A percentile compares a stretch with the other conserved stretches of the same genome.
Evolutionary conservation across 2,113 vertebrate species (phyloP).

Genomic region (Sminthopsis crassicaudata): DNA sequence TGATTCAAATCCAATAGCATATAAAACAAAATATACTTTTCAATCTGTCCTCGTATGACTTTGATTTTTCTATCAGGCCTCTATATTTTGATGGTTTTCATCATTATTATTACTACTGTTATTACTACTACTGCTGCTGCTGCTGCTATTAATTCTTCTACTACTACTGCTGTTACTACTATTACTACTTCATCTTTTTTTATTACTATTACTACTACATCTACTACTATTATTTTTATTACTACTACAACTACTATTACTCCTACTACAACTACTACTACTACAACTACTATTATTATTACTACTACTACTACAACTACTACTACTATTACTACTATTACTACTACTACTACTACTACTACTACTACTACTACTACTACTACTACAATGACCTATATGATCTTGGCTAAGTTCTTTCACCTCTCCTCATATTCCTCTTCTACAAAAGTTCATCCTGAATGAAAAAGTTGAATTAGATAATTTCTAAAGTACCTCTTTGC

Average conservation of each 20-base stretch:
- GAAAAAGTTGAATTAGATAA: neutral
- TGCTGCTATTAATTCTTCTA: neutral
- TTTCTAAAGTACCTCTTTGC: neutral
- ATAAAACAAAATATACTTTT: neutral
- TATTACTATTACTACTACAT: too few relatives aligned
- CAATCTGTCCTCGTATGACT: neutral
- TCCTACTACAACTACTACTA: too few relatives aligned
- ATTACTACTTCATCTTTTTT: too few relatives aligned
- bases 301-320: too few relatives aligned
- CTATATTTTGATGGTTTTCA: neutral
- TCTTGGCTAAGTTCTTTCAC: neutral
- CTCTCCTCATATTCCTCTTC: neutral
- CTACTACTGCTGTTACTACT: neutral
- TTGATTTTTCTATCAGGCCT: neutral
- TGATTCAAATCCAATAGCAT: neutral
- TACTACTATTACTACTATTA: too few relatives aligned
- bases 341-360: too few relatives aligned
- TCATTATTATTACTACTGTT: neutral
- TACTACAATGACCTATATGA: neutral
- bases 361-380: too few relatives aligned
- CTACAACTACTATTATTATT: neutral
- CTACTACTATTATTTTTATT: too few relatives aligned
- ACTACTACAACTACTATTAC: too few relatives aligned
- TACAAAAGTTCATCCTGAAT: neutral
- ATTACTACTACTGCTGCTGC: neutral